Base-by-base conservation (phyloP, 1,140 invertebrate species). In the Bombus pascuorum region DNA sequence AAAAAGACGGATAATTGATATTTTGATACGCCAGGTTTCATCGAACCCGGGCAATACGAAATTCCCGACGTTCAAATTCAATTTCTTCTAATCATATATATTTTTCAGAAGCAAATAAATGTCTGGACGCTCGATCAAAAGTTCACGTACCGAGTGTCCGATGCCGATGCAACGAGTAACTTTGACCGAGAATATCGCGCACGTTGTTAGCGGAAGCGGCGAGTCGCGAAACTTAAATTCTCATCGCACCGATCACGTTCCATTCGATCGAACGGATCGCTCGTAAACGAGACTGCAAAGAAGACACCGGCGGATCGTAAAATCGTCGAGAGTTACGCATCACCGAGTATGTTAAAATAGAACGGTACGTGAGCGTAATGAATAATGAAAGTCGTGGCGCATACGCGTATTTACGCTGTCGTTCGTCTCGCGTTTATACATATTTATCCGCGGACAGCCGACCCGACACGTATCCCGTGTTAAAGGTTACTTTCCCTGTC, bases 401-500 rank as follows among this genome's bases (percentile, higher is more conserved):
- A 42, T 72, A 28, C 81, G 74, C 70, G 72, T 87, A 88, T 89
- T 89, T 89, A 71, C 81, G 86, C 65, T 79, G 86, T 79, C 86
- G 79, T 76, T 87, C 87, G 70, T 78, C 57, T 78, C 75, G 86
- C 59, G 80, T 81, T 62, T 84, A 53, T 53, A 53, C 47, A 77
- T 85, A 87, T 87, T 87, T 87, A 87, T 78, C 59, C 71, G 65
- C 66, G 86, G 81, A 79, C 80, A 81, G 47, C 85, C 81, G 85
- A 74, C 42, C 71, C 47, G 47, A 53, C 47, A 53, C 86, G 92
- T 89, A 89, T 91, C 89, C 88, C 75, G 83, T 88, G 91, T 93
- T 87, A 92, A 92, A 93, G 92, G 83, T 90, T 89, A 88, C 90
- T 93, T 92, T 90, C 92, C 92, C 89, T 88, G 78, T 87, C 68